A percentile compares a stretch with the other conserved stretches of the same genome.
These are phyloP conservation scores for Caranx ignobilis DNA, from an alignment of 2,113 vertebrate genomes.

Conservation along the genomic window DNA sequence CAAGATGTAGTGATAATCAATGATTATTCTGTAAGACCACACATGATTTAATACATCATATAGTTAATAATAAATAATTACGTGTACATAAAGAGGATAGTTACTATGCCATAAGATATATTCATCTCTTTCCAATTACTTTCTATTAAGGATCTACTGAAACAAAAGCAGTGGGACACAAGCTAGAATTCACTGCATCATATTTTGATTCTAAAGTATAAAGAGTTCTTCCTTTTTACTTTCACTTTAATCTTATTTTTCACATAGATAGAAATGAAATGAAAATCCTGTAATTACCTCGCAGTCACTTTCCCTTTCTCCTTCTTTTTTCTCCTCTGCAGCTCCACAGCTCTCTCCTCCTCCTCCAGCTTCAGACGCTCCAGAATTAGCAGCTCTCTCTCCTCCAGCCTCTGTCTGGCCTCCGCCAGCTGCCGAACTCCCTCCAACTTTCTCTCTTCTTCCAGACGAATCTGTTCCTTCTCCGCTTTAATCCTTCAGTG, in stretches of 20 bases:
- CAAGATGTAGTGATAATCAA: too few species aligned
- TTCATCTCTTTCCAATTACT: background rate
- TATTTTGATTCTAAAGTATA: background rate
- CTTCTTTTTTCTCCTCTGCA: conserved; percentile 49
- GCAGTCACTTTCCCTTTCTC: conserved; percentile 66
- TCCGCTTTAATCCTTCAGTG: conserved; percentile 87
- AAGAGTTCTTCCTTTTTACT: background rate
- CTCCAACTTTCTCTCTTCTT: conserved; percentile 83
- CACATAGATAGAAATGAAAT: background rate
- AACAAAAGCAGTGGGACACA: background rate
- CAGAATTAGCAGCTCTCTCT: conserved; percentile 78
- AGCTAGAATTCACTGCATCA: background rate
- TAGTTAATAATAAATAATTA: too few species aligned
- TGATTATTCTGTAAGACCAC: too few species aligned
- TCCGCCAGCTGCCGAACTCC: conserved; percentile 32
- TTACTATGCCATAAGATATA: background rate
- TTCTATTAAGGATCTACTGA: background rate
- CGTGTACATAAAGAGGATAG: background rate
- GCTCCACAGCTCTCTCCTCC: conserved; percentile 60
- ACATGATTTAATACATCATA: too few species aligned
- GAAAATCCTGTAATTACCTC: conserved; percentile 50
- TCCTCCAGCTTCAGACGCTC: conserved; percentile 85
- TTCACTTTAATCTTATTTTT: background rate
- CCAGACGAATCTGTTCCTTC: conserved; percentile 85
- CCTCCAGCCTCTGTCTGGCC: conserved; percentile 52